These are phyloP conservation scores for Resseliella maxima DNA, from an alignment of 2,888 invertebrate genomes.

Conservation along the genomic window DNA sequence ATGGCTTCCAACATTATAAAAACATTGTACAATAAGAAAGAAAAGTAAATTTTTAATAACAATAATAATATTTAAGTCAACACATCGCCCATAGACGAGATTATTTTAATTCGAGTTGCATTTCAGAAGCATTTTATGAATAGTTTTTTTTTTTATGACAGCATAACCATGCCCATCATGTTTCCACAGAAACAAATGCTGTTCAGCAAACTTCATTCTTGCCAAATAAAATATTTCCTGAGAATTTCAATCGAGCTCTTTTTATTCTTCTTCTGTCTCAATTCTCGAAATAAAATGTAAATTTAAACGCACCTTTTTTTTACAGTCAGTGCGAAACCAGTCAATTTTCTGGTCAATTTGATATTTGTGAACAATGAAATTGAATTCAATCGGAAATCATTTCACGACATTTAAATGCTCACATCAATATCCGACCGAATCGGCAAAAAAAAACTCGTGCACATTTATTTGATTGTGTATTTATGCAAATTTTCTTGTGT, in stretches of 20 bases:
- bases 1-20: background rate
- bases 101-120: constrained; percentile 5
- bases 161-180: background rate
- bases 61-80: too few relatives aligned
- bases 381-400: constrained; percentile 32
- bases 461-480: background rate
- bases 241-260: too few relatives aligned
- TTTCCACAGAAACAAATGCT: too few relatives aligned
- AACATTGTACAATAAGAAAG: background rate
- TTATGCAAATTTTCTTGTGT: background rate
- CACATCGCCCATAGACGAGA: too few relatives aligned
- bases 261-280: background rate
- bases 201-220: too few relatives aligned
- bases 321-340: background rate
- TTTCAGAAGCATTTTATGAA: background rate
- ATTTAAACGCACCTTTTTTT: background rate
- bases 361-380: constrained; percentile 10
- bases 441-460: background rate
- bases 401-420: background rate
- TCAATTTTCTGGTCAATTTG: constrained; percentile 36
- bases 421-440: background rate
- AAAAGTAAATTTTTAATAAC: too few relatives aligned
- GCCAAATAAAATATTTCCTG: too few relatives aligned
- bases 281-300: background rate
- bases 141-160: background rate